Conservation (phyloP, 2,888 invertebrate species). For the Physocephala rufipes region DNA sequence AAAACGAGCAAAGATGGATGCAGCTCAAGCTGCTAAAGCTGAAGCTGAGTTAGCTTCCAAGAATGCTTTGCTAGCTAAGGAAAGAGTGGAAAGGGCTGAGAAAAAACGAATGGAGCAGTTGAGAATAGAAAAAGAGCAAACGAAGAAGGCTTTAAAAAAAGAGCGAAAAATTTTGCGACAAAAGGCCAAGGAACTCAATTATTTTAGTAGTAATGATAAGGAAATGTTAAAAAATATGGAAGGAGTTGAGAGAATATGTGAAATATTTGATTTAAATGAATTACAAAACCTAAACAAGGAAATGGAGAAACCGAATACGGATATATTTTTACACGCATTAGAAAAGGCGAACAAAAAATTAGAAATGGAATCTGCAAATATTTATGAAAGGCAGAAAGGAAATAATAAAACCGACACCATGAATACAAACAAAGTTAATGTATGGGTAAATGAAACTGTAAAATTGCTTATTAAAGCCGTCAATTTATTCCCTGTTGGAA, state of each 20-base stretch:
- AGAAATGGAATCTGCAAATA: conserved; percentile 78
- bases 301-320: conserved; percentile 72
- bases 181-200: conserved; percentile 82
- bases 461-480: conserved; percentile 95
- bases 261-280: conserved; percentile 76
- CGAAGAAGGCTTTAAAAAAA: conserved; percentile 86
- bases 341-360: conserved; percentile 78
- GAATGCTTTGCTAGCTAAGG: conserved; percentile 79
- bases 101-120: conserved; percentile 82
- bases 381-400: conserved; percentile 56
- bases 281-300: conserved; percentile 80
- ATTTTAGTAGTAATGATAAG: conserved; percentile 75
- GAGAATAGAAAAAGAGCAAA: conserved; percentile 84
- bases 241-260: conserved; percentile 91
- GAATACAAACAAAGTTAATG: conserved; percentile 55
- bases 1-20: conserved; percentile 87
- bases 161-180: conserved; percentile 85
- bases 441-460: conserved; percentile 87
- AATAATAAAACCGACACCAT: conserved; percentile 62
- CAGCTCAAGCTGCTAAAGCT: conserved; percentile 81
- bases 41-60: conserved; percentile 81
- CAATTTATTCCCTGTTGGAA: conserved; percentile 97
- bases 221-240: conserved; percentile 86
- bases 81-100: conserved; percentile 82
- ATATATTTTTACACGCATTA: conserved; percentile 75